Conservation (phyloP, 2,113 vertebrate species). For the Scomber colias region DNA sequence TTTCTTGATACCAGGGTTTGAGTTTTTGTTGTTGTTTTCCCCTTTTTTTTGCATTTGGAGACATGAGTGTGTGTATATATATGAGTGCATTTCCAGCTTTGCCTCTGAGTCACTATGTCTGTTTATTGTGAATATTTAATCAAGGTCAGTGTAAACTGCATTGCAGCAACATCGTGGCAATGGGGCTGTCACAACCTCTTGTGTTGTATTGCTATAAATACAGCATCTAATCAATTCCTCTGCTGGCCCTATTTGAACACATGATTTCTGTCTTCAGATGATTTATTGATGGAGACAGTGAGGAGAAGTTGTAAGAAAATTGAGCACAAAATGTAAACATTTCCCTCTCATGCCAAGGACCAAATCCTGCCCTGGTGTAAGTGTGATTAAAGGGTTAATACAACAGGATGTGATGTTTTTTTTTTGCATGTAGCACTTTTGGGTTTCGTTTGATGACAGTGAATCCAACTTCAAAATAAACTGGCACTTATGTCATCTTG, state of each 20-base stretch:
- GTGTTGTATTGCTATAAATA: constrained; percentile 7
- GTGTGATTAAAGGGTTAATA: background rate
- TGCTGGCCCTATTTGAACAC: background rate
- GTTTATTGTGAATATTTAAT: constrained; percentile 37
- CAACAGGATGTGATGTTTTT: background rate
- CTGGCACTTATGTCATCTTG: background rate
- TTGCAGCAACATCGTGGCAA: constrained; percentile 13
- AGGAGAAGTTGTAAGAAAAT: background rate
- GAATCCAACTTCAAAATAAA: constrained; percentile 1
- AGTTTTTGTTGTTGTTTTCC: background rate
- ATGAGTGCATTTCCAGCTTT: background rate
- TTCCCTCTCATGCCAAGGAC: background rate
- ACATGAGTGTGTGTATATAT: background rate
- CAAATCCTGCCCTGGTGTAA: background rate
- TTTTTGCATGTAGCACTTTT: background rate
- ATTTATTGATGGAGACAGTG: background rate
- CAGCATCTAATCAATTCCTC: constrained; percentile 23
- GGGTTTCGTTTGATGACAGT: background rate
- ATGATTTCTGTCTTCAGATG: background rate
- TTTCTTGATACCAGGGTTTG: background rate
- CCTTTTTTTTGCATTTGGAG: background rate
- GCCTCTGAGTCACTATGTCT: background rate
- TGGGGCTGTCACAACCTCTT: background rate
- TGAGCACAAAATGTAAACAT: background rate
- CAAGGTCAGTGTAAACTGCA: constrained; percentile 23